These are phyloP conservation scores for Stenurella melanura DNA, from an alignment of 2,888 invertebrate genomes.

Conservation along the genomic window DNA sequence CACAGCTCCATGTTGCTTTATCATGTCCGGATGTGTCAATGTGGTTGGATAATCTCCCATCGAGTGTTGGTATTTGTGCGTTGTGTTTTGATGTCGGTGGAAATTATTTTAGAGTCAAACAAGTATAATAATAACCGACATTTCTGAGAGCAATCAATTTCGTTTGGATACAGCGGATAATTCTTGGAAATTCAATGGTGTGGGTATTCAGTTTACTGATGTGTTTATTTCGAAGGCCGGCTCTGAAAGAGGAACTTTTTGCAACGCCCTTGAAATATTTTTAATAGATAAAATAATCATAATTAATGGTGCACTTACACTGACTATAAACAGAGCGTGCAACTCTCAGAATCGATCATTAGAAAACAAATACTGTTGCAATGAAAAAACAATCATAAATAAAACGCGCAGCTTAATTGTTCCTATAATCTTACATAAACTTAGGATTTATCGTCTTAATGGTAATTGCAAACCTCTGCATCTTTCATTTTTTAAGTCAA, in stretches of 20 bases:
- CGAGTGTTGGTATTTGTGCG: too few relatives aligned
- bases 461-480: too few relatives aligned
- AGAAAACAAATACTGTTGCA: constrained; percentile 3
- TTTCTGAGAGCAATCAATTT: background rate
- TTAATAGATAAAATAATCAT: background rate
- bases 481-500: too few relatives aligned
- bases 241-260: constrained; percentile 1
- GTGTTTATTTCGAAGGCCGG: background rate
- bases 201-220: background rate
- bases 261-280: constrained; percentile 8
- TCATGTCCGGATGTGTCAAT: too few relatives aligned
- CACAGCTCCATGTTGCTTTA: too few relatives aligned
- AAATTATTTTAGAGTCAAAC: too few relatives aligned
- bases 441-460: too few relatives aligned
- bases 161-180: background rate
- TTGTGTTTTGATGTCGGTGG: too few relatives aligned
- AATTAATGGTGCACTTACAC: background rate
- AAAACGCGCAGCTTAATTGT: background rate
- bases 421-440: background rate
- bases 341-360: constrained; percentile 11
- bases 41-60: too few relatives aligned
- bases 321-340: constrained; percentile 20
- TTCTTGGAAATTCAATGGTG: background rate
- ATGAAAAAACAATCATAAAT: constrained; percentile 13
- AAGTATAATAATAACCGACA: too few relatives aligned